phyloP scores from a whole-genome alignment of 2,113 vertebrate species.

The Colaptes auratus region DNA sequence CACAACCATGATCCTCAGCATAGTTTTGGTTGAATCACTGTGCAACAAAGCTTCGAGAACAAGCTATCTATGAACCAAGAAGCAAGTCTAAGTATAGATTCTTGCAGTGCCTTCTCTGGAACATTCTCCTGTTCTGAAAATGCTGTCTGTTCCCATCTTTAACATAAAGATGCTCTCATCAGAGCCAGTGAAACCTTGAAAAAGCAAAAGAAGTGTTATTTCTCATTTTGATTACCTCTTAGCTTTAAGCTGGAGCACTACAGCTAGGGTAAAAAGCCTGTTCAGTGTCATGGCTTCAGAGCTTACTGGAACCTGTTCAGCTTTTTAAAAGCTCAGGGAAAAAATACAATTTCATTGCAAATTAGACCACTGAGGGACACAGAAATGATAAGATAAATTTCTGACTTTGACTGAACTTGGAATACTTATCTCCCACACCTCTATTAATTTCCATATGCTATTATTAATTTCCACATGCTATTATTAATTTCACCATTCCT shows the following conservation, averaged over 20 bases:
- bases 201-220: constrained; percentile 4
- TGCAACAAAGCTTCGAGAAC: fast-evolving
- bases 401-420: not conserved
- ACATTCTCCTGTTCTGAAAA: not conserved
- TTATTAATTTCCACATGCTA: not conserved
- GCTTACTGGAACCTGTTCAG: constrained; percentile 14
- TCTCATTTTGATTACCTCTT: not conserved
- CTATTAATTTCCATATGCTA: not conserved
- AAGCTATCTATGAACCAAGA: not conserved
- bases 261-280: constrained; percentile 1
- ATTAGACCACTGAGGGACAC: not conserved
- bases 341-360: not conserved
- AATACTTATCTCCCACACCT: not conserved
- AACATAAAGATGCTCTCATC: not conserved
- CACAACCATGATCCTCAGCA: not conserved
- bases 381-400: constrained; percentile 1
- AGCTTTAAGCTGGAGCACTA: not conserved
- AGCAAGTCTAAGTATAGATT: not conserved
- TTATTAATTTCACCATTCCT: not conserved
- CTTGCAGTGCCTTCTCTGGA: not conserved
- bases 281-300: constrained; percentile 15
- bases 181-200: not conserved
- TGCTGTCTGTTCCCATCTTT: not conserved
- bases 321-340: constrained; percentile 9
- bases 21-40: not conserved